Evolutionary conservation across 2,888 invertebrate genomes (phyloP).

Genomic region (Nymphalis polychloros): DNA sequence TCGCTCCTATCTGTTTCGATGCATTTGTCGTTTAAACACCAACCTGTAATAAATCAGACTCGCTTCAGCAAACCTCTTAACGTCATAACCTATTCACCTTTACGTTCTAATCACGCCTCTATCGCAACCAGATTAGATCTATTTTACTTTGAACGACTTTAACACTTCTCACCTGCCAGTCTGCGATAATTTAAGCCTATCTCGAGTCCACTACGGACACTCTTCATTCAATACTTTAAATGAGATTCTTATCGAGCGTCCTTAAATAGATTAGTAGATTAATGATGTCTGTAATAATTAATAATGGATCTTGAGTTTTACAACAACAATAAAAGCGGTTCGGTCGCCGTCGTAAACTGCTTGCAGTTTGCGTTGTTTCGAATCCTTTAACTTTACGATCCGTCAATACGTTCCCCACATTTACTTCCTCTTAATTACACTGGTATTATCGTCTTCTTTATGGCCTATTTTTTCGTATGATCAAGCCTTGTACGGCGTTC

Average conservation of each 20-base stretch:
- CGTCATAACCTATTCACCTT: slow-evolving; percentile 40
- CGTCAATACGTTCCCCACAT: slow-evolving; percentile 78
- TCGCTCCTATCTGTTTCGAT: slow-evolving; percentile 82
- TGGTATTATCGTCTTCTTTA: slow-evolving; percentile 70
- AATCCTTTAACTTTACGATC: slow-evolving; percentile 77
- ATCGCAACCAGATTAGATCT: slow-evolving; percentile 32
- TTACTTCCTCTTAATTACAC: slow-evolving; percentile 77
- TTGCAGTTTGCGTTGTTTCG: slow-evolving; percentile 76
- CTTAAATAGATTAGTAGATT: slow-evolving; percentile 83
- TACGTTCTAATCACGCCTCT: slow-evolving; percentile 40
- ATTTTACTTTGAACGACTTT: slow-evolving; percentile 31
- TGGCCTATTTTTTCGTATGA: slow-evolving; percentile 65
- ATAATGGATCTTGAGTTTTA: slow-evolving; percentile 82
- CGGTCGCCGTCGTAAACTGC: slow-evolving; percentile 73
- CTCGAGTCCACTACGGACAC: slow-evolving; percentile 79
- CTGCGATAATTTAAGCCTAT: slow-evolving; percentile 75
- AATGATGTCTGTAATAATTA: slow-evolving; percentile 82
- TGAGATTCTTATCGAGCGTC: slow-evolving; percentile 81
- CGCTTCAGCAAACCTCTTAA: slow-evolving; percentile 43
- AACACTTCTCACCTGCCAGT: slow-evolving; percentile 39
- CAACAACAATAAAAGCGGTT: slow-evolving; percentile 80
- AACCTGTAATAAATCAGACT: slow-evolving; percentile 81
- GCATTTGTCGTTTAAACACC: slow-evolving; percentile 82
- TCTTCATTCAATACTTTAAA: slow-evolving; percentile 82
- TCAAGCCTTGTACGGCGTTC: slow-evolving; percentile 47